Evolutionary conservation across 2,888 invertebrate genomes (phyloP).

Genomic region (Drosophila multiciliata): DNA sequence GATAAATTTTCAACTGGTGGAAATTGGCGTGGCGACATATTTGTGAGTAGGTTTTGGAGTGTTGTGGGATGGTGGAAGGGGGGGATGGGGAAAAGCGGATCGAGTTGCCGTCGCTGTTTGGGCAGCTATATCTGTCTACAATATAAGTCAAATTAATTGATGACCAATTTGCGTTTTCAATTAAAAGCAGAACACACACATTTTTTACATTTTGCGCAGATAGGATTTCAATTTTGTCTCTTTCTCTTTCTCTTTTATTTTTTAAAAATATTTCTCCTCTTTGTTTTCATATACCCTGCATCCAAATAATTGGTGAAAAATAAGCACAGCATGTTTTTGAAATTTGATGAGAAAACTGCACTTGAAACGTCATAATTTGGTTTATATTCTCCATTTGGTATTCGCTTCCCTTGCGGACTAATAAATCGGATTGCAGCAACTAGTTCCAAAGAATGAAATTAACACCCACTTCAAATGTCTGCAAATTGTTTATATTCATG

Average conservation of each 20-base stretch:
- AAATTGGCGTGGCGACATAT: neutral
- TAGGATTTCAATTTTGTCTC: conserved; percentile 10
- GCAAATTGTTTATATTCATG: neutral
- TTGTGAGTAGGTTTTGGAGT: neutral
- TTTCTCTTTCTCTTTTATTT: conserved; percentile 58
- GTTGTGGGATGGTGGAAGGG: neutral
- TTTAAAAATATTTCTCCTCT: conserved; percentile 44
- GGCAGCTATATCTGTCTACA: conserved; percentile 40
- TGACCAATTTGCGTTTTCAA: conserved; percentile 79
- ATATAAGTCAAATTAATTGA: conserved; percentile 78
- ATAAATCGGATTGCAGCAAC: no score
- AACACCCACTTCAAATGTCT: neutral
- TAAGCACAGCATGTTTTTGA: neutral
- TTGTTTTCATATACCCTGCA: conserved; percentile 9
- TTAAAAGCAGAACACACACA: conserved; percentile 72
- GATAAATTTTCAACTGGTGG: conserved; percentile 14
- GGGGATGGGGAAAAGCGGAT: neutral
- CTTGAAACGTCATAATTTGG: no score
- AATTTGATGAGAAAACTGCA: no score
- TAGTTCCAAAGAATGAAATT: no score
- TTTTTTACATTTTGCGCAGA: conserved; percentile 26
- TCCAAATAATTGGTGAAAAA: neutral
- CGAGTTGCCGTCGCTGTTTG: conserved; percentile 49
- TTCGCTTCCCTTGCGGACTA: no score
- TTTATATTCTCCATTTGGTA: no score